Evolutionary conservation across 2,113 vertebrate species (phyloP), one percentile per base, ranked within the genome.

Genomic region (Burhinus bistriatus): DNA sequence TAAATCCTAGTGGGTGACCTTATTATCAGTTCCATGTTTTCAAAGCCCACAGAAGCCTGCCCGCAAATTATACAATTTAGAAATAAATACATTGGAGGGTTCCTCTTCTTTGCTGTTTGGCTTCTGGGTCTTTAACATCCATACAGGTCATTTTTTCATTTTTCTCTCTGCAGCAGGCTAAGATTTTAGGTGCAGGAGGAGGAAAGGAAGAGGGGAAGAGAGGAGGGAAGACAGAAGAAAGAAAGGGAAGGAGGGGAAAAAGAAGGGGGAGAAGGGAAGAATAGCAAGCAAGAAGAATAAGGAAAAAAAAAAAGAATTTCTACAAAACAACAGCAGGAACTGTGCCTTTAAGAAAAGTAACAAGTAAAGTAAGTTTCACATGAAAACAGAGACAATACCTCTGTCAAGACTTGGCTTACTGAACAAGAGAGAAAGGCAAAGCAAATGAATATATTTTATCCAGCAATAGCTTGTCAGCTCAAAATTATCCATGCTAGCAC

Each of bases 1-100:
- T 66, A 92, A 89, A 89, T 88, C 89, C 72, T 91, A 22, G 49
- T 66, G 45, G 22, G 51, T 94, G 87, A 96, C 90, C 92, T 96
- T 89, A 58, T 81, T 89, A 58, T 82, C 45, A 66, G 45, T 70
- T 81, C 38, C 30, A 13, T 29, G 38, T 89, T 95, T 92, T 75
- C 73, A 75, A 75, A 87, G 57, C 47, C 47, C 55, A 18, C 15
- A 42, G 51, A 81, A 91, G 42, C n/a, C 47, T 54, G 25, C 9
- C 69, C 32, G 19, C 32, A 71, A 66, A 77, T 71, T 42, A 38
- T 27, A 22, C 21, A 20, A 55, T 84, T 93, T 79, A 78, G 57
- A 79, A 91, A 87, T 70, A 83, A 91, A 80, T 83, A 38, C 23
- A 5, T 47, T 54, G 40, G n/a, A 81, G 30, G 2, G 7, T 77